Evolutionary conservation across 2,113 vertebrate genomes (phyloP), one percentile per base, ranked within the genome.

Genomic region (Aspidoscelis tigris): DNA sequence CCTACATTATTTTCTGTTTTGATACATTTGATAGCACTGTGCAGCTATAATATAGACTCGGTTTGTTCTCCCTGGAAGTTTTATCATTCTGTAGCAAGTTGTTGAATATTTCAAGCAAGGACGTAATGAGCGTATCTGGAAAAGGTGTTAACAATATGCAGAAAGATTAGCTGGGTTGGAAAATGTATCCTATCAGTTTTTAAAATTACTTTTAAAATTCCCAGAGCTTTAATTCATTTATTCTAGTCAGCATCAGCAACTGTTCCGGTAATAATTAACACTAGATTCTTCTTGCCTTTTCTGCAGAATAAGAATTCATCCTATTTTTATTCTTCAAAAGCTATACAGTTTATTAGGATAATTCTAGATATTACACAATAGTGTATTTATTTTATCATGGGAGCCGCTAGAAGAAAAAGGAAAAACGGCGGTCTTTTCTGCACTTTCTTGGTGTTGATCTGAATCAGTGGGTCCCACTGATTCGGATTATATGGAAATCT

Each of bases 171-270:
- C 50, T 64, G 70, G 80, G 12, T 12, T 39, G 41, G 12, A 21
- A 73, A 39, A 82, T 73, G 64, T 82, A 73, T n/a, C 26, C 50
- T 20, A 12, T 73, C 39, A 41, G 22, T 72, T 43, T 61, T 58
- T 39, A 69, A 81, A 81, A 81, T 81, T 81, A 81, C 69, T n/a
- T 73, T 39, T 44, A 81, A 61, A 81, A 81, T 39, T 81, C 61
- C 69, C 6, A 43, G 80, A 72, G 33, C 61, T 61, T 7, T 81
- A 72, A 81, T 81, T 73, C 72, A 73, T 73, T 81, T 73, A 61
- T 72, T 61, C 53, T 24, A 20, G 69, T 44, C 69, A 81, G 53
- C 22, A 73, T 10, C 69, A 81, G 18, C 47, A 71, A 20, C 47
- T n/a, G 43, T 24, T 55, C 69, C 22, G 73, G 61, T 81, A 33